phyloP scores from a whole-genome alignment of 2,888 invertebrate species.

The Tetramorium bicarinatum region DNA sequence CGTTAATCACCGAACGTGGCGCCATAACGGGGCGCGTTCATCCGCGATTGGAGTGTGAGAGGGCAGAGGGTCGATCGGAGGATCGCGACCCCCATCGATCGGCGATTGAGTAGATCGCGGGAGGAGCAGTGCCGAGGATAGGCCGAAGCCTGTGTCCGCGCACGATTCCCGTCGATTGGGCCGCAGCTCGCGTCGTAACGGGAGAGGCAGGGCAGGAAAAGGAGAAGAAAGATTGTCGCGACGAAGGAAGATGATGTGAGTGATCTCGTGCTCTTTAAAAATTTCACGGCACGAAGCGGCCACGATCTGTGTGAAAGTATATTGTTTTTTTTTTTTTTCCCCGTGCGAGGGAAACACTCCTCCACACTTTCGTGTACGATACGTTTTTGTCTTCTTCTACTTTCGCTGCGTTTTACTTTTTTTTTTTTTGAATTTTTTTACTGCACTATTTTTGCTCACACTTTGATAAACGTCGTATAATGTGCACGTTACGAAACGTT shows the following conservation, averaged over 20 bases:
- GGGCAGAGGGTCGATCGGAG: background rate
- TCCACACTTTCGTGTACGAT: conserved; percentile 31
- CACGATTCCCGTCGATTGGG: conserved; percentile 24
- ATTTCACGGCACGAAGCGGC: conserved; percentile 52
- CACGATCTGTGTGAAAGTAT: conserved; percentile 72
- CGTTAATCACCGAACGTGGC: conserved; percentile 67
- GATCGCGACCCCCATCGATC: conserved; percentile 25
- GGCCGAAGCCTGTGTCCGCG: background rate
- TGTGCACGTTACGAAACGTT: conserved; percentile 7
- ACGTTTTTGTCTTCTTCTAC: background rate
- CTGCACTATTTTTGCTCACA: background rate
- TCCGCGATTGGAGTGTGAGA: conserved; percentile 54
- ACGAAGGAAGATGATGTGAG: conserved; percentile 69
- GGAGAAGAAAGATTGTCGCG: conserved; percentile 28
- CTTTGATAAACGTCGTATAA: background rate
- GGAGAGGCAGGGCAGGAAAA: background rate
- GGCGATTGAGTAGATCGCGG: background rate
- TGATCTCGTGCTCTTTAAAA: conserved; percentile 48
- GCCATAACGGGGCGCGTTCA: conserved; percentile 71
- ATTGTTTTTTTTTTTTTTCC: conserved; percentile 24
- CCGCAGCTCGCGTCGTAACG: conserved; percentile 13
- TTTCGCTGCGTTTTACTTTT: background rate
- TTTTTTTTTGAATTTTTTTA: background rate
- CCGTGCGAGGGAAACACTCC: conserved; percentile 51
- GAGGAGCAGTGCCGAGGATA: background rate